Conservation (phyloP, 2,113 vertebrate species). For the Peromyscus maniculatus region DNA sequence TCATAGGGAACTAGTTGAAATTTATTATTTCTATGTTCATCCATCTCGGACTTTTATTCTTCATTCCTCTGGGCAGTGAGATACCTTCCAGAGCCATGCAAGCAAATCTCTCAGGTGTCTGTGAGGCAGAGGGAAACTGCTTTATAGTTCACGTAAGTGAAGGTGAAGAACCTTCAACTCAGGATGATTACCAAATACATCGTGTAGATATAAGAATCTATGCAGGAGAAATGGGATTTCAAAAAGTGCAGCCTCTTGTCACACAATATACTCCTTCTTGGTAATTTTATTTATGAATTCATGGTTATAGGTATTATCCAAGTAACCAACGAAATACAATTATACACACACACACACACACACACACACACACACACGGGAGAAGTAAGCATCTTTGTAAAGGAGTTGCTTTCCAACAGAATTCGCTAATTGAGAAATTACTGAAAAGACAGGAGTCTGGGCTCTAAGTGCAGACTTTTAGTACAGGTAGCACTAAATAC, state of each 20-base stretch:
- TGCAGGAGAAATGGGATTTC: not conserved
- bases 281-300: not conserved
- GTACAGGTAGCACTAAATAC: not conserved
- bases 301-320: not conserved
- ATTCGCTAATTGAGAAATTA: not conserved
- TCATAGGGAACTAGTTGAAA: conserved; percentile 1
- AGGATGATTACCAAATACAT: not conserved
- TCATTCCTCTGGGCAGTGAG: not conserved
- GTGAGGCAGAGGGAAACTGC: not conserved
- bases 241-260: conserved; percentile 19
- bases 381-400: not conserved
- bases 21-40: not conserved
- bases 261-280: not conserved
- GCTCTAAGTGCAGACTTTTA: not conserved
- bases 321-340: not conserved
- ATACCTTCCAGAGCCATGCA: conserved; percentile 8
- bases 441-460: not conserved
- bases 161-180: not conserved
- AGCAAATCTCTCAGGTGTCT: not conserved
- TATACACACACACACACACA: too few species aligned
- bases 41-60: not conserved
- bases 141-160: conserved; percentile 20
- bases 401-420: not conserved
- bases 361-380: not conserved
- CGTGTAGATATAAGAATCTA: not conserved